These are phyloP conservation scores for Paratrypauchen microcephalus DNA, from an alignment of 2,797 vertebrate species.

Conservation along the genomic window DNA sequence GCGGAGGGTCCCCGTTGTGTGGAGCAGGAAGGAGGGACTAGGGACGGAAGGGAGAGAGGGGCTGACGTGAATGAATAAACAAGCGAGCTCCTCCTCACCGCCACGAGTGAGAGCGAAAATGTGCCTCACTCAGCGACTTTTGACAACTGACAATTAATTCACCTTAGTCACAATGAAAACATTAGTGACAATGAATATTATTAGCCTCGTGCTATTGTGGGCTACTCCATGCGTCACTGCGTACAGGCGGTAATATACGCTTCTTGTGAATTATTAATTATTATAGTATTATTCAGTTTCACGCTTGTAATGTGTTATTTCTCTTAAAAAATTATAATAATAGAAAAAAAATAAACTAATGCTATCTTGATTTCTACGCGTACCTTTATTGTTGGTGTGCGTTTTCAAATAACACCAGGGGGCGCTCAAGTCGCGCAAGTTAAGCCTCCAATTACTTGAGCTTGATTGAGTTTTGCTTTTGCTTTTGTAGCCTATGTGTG, in stretches of 20 bases:
- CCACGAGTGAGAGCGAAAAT: constrained; percentile 60
- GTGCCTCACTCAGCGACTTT: constrained; percentile 37
- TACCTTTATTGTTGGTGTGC: background rate
- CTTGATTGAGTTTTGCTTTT: background rate
- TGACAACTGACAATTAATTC: constrained; percentile 8
- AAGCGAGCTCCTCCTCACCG: constrained; percentile 77
- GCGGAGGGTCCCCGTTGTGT: constrained; percentile 72
- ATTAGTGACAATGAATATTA: background rate
- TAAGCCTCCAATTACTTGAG: no score
- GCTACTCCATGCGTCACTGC: no score
- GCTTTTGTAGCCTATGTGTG: background rate
- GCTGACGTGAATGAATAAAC: constrained; percentile 84
- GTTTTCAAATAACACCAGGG: background rate
- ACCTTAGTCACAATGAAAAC: background rate
- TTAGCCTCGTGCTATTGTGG: background rate
- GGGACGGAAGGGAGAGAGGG: constrained; percentile 63
- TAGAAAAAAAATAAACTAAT: background rate
- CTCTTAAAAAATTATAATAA: background rate
- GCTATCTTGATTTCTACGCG: background rate
- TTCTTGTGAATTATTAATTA: background rate
- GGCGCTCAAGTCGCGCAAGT: background rate
- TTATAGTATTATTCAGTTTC: background rate
- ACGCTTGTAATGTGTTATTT: background rate
- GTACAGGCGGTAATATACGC: no score
- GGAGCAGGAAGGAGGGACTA: constrained; percentile 76